These are phyloP conservation scores for Pemphigus obesinymphae DNA, from an alignment of 1,140 invertebrate species.

Conservation along the genomic window DNA sequence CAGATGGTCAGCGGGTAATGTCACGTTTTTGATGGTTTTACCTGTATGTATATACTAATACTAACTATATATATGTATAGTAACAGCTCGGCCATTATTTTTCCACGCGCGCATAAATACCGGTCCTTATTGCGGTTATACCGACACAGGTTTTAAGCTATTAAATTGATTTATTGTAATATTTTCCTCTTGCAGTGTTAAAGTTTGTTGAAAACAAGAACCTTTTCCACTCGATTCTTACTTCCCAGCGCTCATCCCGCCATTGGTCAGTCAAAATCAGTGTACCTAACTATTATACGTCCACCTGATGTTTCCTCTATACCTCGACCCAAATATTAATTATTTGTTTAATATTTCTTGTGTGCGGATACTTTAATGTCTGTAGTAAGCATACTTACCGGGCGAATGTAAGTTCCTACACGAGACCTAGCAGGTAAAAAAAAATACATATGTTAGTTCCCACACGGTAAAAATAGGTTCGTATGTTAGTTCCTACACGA, in stretches of 20 bases:
- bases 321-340: background rate
- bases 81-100: slow-evolving; percentile 1
- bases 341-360: too few relatives aligned
- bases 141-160: background rate
- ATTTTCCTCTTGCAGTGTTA: background rate
- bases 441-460: too few relatives aligned
- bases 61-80: background rate
- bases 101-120: background rate
- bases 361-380: too few relatives aligned
- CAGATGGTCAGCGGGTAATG: background rate
- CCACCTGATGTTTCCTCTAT: background rate
- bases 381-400: too few relatives aligned
- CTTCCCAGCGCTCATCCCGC: background rate
- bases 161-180: slow-evolving; percentile 27
- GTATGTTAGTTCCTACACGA: too few relatives aligned
- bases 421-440: too few relatives aligned
- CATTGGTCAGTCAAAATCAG: background rate
- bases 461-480: too few relatives aligned
- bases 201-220: slow-evolving; percentile 25
- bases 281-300: background rate
- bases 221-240: background rate
- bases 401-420: too few relatives aligned
- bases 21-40: background rate
- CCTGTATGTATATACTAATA: too few relatives aligned
- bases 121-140: slow-evolving; percentile 9